These are phyloP conservation scores for Heterodera carotae DNA, from an alignment of 1,140 invertebrate species.

Conservation along the genomic window DNA sequence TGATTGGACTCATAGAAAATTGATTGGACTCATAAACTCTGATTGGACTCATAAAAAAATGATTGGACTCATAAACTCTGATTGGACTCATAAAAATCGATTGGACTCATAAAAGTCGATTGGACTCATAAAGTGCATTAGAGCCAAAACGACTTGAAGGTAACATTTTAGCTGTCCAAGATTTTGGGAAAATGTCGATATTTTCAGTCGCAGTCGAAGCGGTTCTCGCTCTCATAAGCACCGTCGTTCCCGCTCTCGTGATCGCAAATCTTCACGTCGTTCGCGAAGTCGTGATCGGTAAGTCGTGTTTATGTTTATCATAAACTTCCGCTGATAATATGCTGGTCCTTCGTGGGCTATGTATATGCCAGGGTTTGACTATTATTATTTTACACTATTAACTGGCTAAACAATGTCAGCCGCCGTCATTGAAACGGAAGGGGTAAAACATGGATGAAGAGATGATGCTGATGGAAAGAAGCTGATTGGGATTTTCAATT, in stretches of 20 bases:
- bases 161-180: too few relatives aligned
- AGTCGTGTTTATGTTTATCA: background rate
- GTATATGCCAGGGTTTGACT: background rate
- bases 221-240: slow-evolving; percentile 33
- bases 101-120: too few relatives aligned
- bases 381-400: background rate
- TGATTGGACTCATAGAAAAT: too few relatives aligned
- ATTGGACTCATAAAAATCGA: too few relatives aligned
- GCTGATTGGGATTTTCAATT: background rate
- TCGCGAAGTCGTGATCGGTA: slow-evolving; percentile 39
- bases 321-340: too few relatives aligned
- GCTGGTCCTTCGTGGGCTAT: too few relatives aligned
- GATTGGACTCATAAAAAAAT: too few relatives aligned
- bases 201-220: slow-evolving; percentile 18
- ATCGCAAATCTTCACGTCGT: slow-evolving; percentile 38
- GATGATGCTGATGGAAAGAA: background rate
- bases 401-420: slow-evolving; percentile 9
- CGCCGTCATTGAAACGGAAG: slow-evolving; percentile 33
- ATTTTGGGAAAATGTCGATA: background rate
- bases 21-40: too few relatives aligned
- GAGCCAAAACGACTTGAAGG: too few relatives aligned
- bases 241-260: slow-evolving; percentile 35
- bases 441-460: too few relatives aligned
- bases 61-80: too few relatives aligned
- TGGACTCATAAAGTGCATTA: too few relatives aligned